Evolutionary conservation across 92 coral and sea anemone species (phyloP), one percentile per base, ranked within the genome.

Genomic region (Pocillopora grandis): DNA sequence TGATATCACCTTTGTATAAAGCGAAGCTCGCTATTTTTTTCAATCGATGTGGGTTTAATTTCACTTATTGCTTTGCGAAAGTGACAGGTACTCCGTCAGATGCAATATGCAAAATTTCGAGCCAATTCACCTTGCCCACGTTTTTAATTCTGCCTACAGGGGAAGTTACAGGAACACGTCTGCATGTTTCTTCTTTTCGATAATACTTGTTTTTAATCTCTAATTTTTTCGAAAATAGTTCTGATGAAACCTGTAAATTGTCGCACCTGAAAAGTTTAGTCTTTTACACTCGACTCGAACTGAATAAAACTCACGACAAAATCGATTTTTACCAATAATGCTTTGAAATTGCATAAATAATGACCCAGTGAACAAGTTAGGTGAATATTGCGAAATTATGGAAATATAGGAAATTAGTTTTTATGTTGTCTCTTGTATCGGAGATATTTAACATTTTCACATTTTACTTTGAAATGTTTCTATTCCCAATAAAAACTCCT

Each of bases 341-440:
- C 48, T 52, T 19, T 42, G 52, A 42, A 42, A 42, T 42, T 42
- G 52, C 33, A 27, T 76, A 58, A 76, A 23, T 76, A 19, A 31
- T 8, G 35, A 70, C 81, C 49, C 42, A 78, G 9, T 55, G 58
- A 77, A 62, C 81, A 77, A 77, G 42, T 48, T 18, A 19, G 2
- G 61, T 66, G 48, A 64, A 48, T 21, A 65, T 48, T 48, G 16
- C 0, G 17, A 1, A n/a, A 17, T 5, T n/a, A 12, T 33, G 35
- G 61, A 77, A 77, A 60, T 61, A 8, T 12, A 78, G 82, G 82
- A 78, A 78, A 79, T 79, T 6, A 79, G 83, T 67, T 67, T 79
- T 31, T 17, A 59, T 60, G 67, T 36, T 5, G 70, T 70, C 36
- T 79, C 42, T 48, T 42, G 72, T 77, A 65, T 15, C 55, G 63